Base-by-base conservation (phyloP, 1,140 invertebrate species). In the Cydia amplana region DNA sequence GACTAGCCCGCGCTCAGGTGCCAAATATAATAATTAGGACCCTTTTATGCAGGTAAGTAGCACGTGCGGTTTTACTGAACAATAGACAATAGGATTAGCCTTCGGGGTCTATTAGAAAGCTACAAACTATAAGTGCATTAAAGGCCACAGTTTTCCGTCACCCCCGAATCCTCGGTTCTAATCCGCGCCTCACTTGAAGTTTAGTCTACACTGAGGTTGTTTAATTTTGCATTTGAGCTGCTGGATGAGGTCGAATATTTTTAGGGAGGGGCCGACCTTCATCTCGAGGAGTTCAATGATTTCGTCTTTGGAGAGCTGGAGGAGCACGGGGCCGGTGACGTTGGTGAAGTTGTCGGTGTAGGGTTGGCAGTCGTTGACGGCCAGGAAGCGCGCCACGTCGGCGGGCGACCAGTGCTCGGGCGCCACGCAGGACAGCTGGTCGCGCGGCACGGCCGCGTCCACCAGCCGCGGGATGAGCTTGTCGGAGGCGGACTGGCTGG, bases 261-360 rank as follows among this genome's bases (percentile, higher is more conserved):
- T 99, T 28, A 99, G 87, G 5, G 97, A 98, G 7, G 98, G 98
- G 4, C 98, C 98, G 74, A 99, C 97, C 94, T 98, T 99, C 94
- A 97, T 98, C 79, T 97, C 96, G 14, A 98, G 96, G 40, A 98
- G 93, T 85, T 96, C 96, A 79, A 98, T 96, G 74, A 98, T 97
- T 91, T 98, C 96, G 86, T 98, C 97, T 93, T 98, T 98, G 46
- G 95, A 96, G 65, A 99, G 91, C 73, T 95, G 94, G 51, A 98
- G 90, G 81, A 99, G 93, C 83, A 94, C 94, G 74, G 96, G 95
- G 0, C 98, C 98, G 85, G 97, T 96, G 77, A 99, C 96, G 87
- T 96, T 95, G 79, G 93, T 95, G 88, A 99, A 98, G 77, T 96
- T 96, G 84, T 97, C 96, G 87, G 97, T 97, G 87, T 98, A 98